These are phyloP conservation scores for Plecturocebus donacophilus DNA, from an alignment of 2,113 vertebrate species.

Conservation along the genomic window DNA sequence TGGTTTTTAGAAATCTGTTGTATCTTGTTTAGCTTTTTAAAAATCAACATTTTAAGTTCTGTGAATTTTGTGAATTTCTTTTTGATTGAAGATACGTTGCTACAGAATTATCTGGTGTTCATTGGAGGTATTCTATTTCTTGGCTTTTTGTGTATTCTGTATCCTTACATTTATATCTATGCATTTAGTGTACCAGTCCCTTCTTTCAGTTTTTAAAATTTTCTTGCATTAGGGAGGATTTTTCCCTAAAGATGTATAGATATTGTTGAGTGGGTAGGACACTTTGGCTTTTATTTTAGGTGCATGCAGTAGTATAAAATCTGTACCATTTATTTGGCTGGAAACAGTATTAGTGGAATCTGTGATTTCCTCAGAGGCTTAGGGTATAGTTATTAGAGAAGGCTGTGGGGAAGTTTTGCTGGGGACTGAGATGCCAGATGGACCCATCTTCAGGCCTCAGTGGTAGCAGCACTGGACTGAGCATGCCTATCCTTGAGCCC, in stretches of 20 bases:
- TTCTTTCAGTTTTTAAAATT: neutral
- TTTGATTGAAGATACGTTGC: neutral
- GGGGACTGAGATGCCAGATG: neutral
- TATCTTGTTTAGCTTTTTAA: neutral
- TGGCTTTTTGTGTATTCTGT: neutral
- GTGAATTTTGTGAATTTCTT: neutral
- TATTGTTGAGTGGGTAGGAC: neutral
- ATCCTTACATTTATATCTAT: neutral
- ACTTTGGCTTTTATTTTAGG: neutral
- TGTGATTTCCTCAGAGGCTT: neutral
- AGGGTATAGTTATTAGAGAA: neutral
- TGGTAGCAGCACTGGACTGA: neutral
- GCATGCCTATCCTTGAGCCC: neutral
- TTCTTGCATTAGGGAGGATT: neutral
- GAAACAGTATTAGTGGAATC: neutral
- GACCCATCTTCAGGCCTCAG: too few relatives aligned
- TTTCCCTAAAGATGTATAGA: neutral
- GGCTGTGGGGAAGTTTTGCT: neutral
- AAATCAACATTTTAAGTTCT: neutral
- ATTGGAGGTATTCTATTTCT: neutral
- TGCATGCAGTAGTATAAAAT: neutral
- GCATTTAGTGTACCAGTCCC: neutral
- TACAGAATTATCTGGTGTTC: neutral
- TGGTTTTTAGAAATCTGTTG: neutral
- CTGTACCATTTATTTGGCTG: neutral